Conservation (phyloP, 1,140 invertebrate species). For the Pygmarrhopalites habei region DNA sequence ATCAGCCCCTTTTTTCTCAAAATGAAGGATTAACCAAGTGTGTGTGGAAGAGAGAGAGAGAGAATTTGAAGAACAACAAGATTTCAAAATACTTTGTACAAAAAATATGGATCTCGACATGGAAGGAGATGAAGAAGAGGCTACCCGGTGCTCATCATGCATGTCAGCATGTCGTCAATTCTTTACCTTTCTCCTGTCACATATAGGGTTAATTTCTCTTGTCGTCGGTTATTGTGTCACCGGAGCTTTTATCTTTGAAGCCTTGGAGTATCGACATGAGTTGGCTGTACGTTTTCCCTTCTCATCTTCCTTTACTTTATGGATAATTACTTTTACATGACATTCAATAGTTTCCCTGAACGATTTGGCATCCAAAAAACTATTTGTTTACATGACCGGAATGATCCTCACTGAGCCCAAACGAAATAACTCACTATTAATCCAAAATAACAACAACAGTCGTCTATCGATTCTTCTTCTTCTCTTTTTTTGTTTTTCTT, state of each 20-base stretch:
- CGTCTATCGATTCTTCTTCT: too few relatives aligned
- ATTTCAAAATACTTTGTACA: too few relatives aligned
- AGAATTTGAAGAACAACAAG: too few relatives aligned
- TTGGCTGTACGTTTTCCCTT: constrained; percentile 57
- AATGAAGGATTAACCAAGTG: not conserved
- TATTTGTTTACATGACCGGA: too few relatives aligned
- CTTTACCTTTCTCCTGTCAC: constrained; percentile 71
- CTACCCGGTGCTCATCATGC: constrained; percentile 25
- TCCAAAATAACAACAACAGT: too few relatives aligned
- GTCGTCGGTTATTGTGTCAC: constrained; percentile 82
- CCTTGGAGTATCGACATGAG: constrained; percentile 68
- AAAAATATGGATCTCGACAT: constrained; percentile 24
- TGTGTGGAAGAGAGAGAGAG: not conserved
- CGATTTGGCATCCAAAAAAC: too few relatives aligned
- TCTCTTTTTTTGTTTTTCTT: too few relatives aligned
- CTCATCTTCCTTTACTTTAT: too few relatives aligned
- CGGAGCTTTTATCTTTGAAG: constrained; percentile 70
- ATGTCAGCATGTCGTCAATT: constrained; percentile 21
- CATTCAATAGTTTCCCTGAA: too few relatives aligned
- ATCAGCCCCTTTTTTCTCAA: not conserved
- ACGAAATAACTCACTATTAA: too few relatives aligned
- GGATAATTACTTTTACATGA: too few relatives aligned
- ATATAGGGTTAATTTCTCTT: constrained; percentile 75
- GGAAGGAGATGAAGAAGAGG: constrained; percentile 21
- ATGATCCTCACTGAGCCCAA: too few relatives aligned